Base-by-base conservation (phyloP, 1,140 invertebrate genomes). In the Zaprionus vittiger region DNA sequence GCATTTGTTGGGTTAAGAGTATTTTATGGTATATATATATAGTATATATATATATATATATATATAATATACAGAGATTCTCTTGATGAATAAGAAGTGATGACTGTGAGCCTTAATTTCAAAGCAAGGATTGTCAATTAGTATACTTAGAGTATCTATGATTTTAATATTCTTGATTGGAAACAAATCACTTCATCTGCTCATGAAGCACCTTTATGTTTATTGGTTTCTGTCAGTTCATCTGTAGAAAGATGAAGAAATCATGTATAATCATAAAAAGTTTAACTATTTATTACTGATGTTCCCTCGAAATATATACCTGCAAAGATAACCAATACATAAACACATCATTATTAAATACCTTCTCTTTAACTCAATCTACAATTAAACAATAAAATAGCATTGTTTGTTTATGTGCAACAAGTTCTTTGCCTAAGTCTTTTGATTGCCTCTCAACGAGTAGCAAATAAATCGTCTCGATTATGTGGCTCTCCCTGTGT, bases 391-490 rank as follows among this genome's bases (percentile, higher is more conserved):
- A 12, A 41, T 47, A 47, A 17, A 7, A 22, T 22, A 52, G 4
- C 20, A 22, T 52, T 24, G 5, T 52, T 4, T 5, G 20, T 7
- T 3, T 11, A 24, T 64, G 47, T 15, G n/a, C 34, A 59, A 37
- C 70, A 55, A 73, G 71, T 73, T 73, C 24, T 47, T 61, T 57
- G 56, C 37, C 37, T 73, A 68, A 74, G 54, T 78, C 76, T 72
- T 72, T 72, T 37, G 55, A 55, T 62, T 54, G 12, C 44, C 67
- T 65, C 59, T 77, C 79, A 73, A 71, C 68, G 60, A 57, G 66
- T 54, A 54, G 63, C 44, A 69, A 84, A 80, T 83, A 77, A 79
- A 81, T 68, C 54, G 62, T 28, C 22, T 65, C 14, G 44, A 4
- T 20, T 47, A 47, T 47, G 4, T 15, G 37, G 14, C 37, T 38